Evolutionary conservation across 1,140 invertebrate species (phyloP).

Genomic region (Tetramorium parvispinum): DNA sequence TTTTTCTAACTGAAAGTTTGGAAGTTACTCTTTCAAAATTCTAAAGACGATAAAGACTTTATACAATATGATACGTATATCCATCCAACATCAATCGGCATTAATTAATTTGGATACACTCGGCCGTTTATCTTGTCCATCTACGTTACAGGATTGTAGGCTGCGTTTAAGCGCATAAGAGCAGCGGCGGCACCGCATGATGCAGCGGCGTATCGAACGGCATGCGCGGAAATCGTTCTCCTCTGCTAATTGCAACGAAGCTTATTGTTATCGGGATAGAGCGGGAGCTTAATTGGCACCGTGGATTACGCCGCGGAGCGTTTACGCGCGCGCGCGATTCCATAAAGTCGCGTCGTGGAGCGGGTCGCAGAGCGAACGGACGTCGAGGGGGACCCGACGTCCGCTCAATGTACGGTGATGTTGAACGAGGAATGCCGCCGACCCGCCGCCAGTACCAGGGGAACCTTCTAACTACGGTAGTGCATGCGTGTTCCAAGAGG

Average conservation of each 20-base stretch:
- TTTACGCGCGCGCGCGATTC: conserved; percentile 64
- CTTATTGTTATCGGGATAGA: conserved; percentile 51
- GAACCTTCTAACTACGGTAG: conserved; percentile 73
- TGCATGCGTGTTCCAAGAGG: conserved; percentile 65
- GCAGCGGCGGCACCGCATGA: not conserved
- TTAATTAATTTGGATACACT: conserved; percentile 22
- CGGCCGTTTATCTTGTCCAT: conserved; percentile 1
- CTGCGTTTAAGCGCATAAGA: not conserved
- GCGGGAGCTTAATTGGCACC: conserved; percentile 54
- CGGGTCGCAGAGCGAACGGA: conserved; percentile 24
- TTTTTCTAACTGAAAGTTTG: not conserved
- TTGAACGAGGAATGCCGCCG: conserved; percentile 69
- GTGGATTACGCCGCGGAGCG: conserved; percentile 40
- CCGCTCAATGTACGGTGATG: conserved; percentile 67
- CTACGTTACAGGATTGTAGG: not conserved
- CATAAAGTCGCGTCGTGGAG: conserved; percentile 61
- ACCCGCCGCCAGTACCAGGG: conserved; percentile 46
- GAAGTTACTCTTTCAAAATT: not conserved
- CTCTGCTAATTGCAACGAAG: conserved; percentile 40
- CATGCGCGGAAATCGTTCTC: conserved; percentile 46
- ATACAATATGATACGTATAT: not conserved
- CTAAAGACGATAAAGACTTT: not conserved
- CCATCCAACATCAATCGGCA: not conserved
- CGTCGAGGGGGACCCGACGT: conserved; percentile 32
- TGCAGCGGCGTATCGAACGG: conserved; percentile 8